phyloP scores from a whole-genome alignment of 2,113 vertebrate species.

The Malaclemys terrapin region DNA sequence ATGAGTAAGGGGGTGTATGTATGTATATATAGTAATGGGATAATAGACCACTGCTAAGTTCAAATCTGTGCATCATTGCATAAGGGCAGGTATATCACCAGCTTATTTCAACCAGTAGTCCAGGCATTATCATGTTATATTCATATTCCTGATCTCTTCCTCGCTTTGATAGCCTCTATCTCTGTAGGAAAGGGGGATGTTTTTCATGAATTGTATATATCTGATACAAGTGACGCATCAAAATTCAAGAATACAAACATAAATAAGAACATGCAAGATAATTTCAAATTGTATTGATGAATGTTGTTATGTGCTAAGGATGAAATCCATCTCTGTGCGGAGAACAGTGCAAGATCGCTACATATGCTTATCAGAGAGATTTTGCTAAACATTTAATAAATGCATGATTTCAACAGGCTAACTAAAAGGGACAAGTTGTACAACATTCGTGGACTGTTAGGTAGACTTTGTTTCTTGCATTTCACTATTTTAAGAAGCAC shows the following conservation, averaged over 20 bases:
- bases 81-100: neutral
- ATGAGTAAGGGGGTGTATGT: neutral
- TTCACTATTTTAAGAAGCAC: constrained; percentile 26
- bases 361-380: constrained; percentile 50
- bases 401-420: constrained; percentile 31
- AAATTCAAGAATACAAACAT: fast-evolving
- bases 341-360: neutral
- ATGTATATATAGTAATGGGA: constrained; percentile 45
- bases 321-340: neutral
- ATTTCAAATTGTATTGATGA: neutral
- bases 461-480: constrained; percentile 29
- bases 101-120: neutral
- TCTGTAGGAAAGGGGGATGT: neutral
- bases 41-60: constrained; percentile 69
- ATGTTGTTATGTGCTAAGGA: neutral
- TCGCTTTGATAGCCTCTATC: neutral
- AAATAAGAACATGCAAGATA: neutral
- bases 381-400: constrained; percentile 46
- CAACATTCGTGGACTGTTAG: constrained; percentile 25
- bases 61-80: constrained; percentile 37
- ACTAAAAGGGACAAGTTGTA: neutral
- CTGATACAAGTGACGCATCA: fast-evolving
- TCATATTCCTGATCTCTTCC: neutral
- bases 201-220: neutral
- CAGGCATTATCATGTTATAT: neutral